Evolutionary conservation across 2,113 vertebrate species (phyloP).

Genomic region (Oryzias celebensis): DNA sequence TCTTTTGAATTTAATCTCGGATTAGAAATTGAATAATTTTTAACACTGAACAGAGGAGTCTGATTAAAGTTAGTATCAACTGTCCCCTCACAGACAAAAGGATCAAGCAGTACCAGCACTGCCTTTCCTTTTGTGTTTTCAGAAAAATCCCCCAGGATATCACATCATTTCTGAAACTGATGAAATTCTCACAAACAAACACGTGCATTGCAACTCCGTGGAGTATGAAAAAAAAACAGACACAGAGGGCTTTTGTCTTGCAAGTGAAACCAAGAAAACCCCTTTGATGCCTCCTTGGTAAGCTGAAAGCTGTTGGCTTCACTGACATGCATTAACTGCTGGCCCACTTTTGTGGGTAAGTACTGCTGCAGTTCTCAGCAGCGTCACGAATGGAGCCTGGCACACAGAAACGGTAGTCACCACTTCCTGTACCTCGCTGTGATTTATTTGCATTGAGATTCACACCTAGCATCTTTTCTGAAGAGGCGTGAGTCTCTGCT

Average conservation of each 20-base stretch:
- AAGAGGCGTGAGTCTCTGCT: conserved; percentile 1
- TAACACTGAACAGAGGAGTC: too few relatives aligned
- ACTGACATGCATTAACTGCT: conserved; percentile 17
- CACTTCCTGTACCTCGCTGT: conserved; percentile 70
- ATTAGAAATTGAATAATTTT: too few relatives aligned
- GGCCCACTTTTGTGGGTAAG: conserved; percentile 45
- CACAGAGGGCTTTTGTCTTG: neutral
- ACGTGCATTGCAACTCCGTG: conserved; percentile 6
- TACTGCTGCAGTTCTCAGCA: conserved; percentile 10
- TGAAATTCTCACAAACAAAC: neutral
- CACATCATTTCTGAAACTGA: neutral
- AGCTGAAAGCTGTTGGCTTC: conserved; percentile 23
- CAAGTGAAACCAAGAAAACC: conserved; percentile 55
- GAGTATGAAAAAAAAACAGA: conserved; percentile 3
- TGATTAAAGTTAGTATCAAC: too few relatives aligned
- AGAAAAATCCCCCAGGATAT: neutral
- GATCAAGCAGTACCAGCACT: too few relatives aligned
- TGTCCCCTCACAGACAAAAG: too few relatives aligned
- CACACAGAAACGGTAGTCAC: conserved; percentile 29
- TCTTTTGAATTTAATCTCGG: too few relatives aligned
- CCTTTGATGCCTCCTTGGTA: conserved; percentile 29
- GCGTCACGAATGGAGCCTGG: neutral
- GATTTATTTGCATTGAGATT: conserved; percentile 62
- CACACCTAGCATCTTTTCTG: conserved; percentile 26
- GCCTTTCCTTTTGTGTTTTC: neutral